Base-by-base conservation (phyloP, 2,797 vertebrate genomes). In the Chromobotia macracanthus region DNA sequence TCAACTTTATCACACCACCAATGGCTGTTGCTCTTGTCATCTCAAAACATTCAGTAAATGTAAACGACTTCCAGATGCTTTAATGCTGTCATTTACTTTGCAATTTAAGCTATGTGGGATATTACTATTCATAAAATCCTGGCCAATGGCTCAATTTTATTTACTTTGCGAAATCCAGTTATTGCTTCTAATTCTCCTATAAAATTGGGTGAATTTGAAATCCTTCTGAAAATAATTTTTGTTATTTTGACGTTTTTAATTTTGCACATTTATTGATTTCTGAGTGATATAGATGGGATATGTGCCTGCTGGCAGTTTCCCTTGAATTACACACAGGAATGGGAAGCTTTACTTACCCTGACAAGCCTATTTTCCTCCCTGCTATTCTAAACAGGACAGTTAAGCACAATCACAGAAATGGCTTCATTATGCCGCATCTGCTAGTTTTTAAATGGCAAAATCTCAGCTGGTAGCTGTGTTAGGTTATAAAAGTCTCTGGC, bases 281-380 rank as follows among this genome's bases (percentile, higher is more conserved):
- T 18, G 84, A 76, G 81, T 81, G 72, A 75, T 66, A 63, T 78
- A 72, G 80, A 84, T 80, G 67, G 55, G 55, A 74, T 80, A 73
- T 67, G 73, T 89, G 65, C 86, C 87, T 79, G 87, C 83, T 89
- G 84, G 84, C 90, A 86, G 84, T 91, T 90, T 89, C 81, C 83
- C 83, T 83, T 87, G 84, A 91, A 92, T 91, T 87, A 89, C 85
- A 86, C 78, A 80, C 56, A 80, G 84, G 87, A 88, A 91, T 88
- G 87, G 86, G 82, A 90, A 84, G 77, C 81, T 89, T 87, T 91
- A 87, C 86, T 93, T 91, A 92, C 85, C 81, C 82, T 92, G 90
- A 92, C 91, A 91, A 86, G 85, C 84, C 88, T 88, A 91, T 93
- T 93, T 93, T 89, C 88, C 87, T 84, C 88, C 76, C 86, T 88